Conservation (phyloP, 2,888 invertebrate species). For the Melipona bicolor region DNA sequence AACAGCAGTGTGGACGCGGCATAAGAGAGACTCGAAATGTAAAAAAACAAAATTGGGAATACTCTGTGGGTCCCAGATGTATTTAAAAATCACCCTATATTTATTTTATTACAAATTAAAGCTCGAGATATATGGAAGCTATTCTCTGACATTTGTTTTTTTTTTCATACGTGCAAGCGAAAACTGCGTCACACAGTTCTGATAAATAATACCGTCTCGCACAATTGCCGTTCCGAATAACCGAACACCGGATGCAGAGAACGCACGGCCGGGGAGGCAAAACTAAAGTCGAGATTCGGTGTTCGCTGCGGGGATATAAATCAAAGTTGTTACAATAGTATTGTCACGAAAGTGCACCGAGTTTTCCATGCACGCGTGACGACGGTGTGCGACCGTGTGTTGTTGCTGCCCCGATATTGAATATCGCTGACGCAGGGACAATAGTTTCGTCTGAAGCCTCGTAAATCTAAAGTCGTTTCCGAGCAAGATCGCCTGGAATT, state of each 20-base stretch:
- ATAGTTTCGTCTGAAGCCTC: background rate
- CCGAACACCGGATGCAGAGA: conserved; percentile 7
- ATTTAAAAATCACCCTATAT: too few relatives aligned
- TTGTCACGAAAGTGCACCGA: conserved; percentile 49
- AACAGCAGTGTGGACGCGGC: too few relatives aligned
- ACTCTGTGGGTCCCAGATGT: too few relatives aligned
- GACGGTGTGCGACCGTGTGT: too few relatives aligned
- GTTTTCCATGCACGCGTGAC: background rate
- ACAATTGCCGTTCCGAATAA: background rate
- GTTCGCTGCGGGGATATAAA: conserved; percentile 56
- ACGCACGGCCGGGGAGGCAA: conserved; percentile 7
- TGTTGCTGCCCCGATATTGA: conserved; percentile 20
- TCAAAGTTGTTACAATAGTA: conserved; percentile 62
- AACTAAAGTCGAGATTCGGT: conserved; percentile 3
- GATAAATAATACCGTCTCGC: background rate
- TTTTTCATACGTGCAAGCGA: background rate
- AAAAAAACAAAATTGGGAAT: too few relatives aligned
- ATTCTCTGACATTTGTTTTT: too few relatives aligned
- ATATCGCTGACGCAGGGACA: conserved; percentile 15
- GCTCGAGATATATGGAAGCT: too few relatives aligned
- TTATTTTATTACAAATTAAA: too few relatives aligned
- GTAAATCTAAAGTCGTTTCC: background rate
- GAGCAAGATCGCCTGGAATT: background rate
- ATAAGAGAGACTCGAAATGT: too few relatives aligned
- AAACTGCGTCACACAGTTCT: too few relatives aligned